Evolutionary conservation across 2,797 vertebrate species (phyloP).

Genomic region (Lepus oiostolus): DNA sequence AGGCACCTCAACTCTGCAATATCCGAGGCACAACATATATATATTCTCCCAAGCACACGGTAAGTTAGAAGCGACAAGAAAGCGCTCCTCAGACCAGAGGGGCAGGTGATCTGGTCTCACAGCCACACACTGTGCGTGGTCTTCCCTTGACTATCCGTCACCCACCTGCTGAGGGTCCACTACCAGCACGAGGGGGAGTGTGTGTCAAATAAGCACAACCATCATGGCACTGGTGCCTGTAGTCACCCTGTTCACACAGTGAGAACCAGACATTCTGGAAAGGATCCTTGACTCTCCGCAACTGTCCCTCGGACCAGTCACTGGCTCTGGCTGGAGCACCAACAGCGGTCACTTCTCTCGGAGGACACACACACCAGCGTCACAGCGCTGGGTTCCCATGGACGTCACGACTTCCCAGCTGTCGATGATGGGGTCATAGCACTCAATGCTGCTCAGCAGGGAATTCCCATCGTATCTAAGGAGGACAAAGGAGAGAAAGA

Average conservation of each 20-base stretch:
- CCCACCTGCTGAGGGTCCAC: constrained; percentile 75
- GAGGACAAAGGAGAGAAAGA: constrained; percentile 57
- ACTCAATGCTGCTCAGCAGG: constrained; percentile 98
- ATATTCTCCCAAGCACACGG: constrained; percentile 65
- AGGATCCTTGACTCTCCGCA: constrained; percentile 72
- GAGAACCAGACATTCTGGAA: constrained; percentile 88
- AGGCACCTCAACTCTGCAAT: constrained; percentile 69
- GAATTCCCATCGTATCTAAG: constrained; percentile 98
- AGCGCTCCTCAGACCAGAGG: constrained; percentile 65
- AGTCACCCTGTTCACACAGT: constrained; percentile 81
- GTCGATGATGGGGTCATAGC: constrained; percentile 98
- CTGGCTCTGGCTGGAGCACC: constrained; percentile 73
- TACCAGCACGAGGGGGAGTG: not conserved
- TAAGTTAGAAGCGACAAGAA: constrained; percentile 42
- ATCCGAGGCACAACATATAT: constrained; percentile 53
- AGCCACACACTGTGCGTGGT: constrained; percentile 49
- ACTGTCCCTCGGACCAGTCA: constrained; percentile 56
- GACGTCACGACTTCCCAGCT: constrained; percentile 99
- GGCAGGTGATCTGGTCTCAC: constrained; percentile 72
- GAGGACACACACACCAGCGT: constrained; percentile 98
- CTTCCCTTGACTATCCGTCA: constrained; percentile 66
- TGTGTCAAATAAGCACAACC: constrained; percentile 83
- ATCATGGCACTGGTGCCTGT: constrained; percentile 75
- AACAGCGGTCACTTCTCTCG: constrained; percentile 94
- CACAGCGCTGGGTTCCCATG: constrained; percentile 99